A percentile compares a stretch with the other conserved stretches of the same genome.
phyloP scores from a whole-genome alignment of 2,888 invertebrate genomes.

The Apodemia hepburni region DNA sequence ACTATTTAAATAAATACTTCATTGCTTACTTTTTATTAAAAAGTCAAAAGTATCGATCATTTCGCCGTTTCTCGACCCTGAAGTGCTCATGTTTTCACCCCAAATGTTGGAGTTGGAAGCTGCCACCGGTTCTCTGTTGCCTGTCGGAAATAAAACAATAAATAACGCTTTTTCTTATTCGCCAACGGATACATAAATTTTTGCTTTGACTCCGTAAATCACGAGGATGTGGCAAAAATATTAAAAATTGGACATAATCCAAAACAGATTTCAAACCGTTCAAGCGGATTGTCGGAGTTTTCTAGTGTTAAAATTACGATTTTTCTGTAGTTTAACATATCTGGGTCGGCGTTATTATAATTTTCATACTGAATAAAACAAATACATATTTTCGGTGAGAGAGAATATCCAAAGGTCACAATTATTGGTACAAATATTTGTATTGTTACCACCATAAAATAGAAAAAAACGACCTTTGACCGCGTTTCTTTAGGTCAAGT shows the following conservation, averaged over 20 bases:
- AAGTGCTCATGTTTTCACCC: conserved; percentile 40
- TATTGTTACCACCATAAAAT: too few species aligned
- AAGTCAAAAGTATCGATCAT: conserved; percentile 64
- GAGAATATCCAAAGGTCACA: too few species aligned
- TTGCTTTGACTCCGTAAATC: not conserved
- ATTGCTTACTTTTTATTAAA: conserved; percentile 59
- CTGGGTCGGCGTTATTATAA: not conserved
- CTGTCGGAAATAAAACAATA: conserved; percentile 28
- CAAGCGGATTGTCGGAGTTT: not conserved
- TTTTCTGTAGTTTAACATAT: not conserved
- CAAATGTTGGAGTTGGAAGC: conserved; percentile 41
- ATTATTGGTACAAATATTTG: too few species aligned
- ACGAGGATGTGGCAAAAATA: not conserved
- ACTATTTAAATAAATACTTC: not conserved
- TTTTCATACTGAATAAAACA: too few species aligned
- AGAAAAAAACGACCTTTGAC: too few species aligned
- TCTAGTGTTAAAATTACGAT: not conserved
- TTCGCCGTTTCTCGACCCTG: conserved; percentile 45
- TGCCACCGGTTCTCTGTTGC: conserved; percentile 41
- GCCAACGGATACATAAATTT: conserved; percentile 11
- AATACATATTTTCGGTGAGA: too few species aligned
- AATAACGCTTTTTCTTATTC: conserved; percentile 19
- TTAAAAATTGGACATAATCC: conserved; percentile 3
- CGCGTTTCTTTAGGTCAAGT: too few species aligned
- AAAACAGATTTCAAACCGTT: conserved; percentile 4